Percentiles rank a stretch among this genome's conserved stretches.
Conservation (phyloP, 2,888 invertebrate genomes). For the Dione juno region DNA sequence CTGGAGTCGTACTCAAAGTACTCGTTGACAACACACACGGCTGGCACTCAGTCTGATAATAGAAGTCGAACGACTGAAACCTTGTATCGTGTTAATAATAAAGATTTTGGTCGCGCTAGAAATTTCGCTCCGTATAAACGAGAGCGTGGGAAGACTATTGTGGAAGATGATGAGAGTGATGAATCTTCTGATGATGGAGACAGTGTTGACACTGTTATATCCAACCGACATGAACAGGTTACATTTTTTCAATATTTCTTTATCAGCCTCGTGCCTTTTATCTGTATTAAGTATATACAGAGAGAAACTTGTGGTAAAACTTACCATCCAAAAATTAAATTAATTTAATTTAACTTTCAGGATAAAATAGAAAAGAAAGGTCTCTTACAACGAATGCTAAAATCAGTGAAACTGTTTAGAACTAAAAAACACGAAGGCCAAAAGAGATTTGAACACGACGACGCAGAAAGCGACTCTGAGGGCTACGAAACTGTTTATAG, state of each 20-base stretch:
- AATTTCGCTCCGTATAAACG: slow-evolving; percentile 13
- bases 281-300: no score
- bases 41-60: slow-evolving; percentile 36
- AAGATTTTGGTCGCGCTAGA: slow-evolving; percentile 11
- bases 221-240: slow-evolving; percentile 45
- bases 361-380: slow-evolving; percentile 55
- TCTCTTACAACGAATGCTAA: slow-evolving; percentile 64
- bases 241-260: slow-evolving; percentile 11
- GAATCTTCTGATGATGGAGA: slow-evolving; percentile 49
- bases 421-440: slow-evolving; percentile 48
- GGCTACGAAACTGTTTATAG: slow-evolving; percentile 65
- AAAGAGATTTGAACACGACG: slow-evolving; percentile 43
- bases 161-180: slow-evolving; percentile 43
- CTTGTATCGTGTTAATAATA: slow-evolving; percentile 13
- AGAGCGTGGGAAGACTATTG: slow-evolving; percentile 28
- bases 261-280: no score
- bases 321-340: no score
- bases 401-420: slow-evolving; percentile 58
- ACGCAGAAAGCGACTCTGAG: slow-evolving; percentile 59
- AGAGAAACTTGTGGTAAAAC: no score
- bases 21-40: slow-evolving; percentile 29
- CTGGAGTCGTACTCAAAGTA: slow-evolving; percentile 29
- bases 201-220: slow-evolving; percentile 45
- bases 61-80: slow-evolving; percentile 15
- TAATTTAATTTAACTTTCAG: slow-evolving; percentile 36